Percentiles rank a stretch among this genome's conserved stretches.
phyloP scores from a whole-genome alignment of 2,113 vertebrate species.

The Tragelaphus imberbis region DNA sequence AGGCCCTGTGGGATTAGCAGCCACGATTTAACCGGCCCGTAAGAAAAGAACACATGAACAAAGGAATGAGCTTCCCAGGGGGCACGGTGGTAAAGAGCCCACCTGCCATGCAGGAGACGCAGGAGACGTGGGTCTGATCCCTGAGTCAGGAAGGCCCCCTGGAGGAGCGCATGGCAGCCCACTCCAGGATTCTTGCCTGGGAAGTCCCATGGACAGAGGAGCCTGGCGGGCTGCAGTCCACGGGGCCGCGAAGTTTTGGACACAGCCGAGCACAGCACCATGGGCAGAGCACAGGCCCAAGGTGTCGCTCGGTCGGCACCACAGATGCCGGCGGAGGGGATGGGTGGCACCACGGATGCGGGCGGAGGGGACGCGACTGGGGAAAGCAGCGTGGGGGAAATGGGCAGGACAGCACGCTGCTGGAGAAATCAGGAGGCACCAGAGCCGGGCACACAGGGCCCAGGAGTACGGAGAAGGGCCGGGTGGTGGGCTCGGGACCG shows the following conservation, averaged over 20 bases:
- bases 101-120: neutral
- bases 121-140: neutral
- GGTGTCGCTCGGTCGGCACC: neutral
- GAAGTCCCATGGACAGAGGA: neutral
- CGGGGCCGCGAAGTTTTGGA: neutral
- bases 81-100: neutral
- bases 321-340: too few species aligned
- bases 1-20: accelerated
- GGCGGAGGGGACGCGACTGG: neutral
- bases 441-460: neutral
- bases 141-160: neutral
- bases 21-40: neutral
- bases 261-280: neutral
- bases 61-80: neutral
- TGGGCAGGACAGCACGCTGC: neutral
- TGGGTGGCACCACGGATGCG: too few species aligned
- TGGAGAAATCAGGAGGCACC: too few species aligned
- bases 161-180: neutral
- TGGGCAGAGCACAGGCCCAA: neutral
- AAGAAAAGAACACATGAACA: accelerated
- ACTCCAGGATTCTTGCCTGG: neutral
- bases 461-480: accelerated
- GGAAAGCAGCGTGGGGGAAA: neutral
- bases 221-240: neutral
- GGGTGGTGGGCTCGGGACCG: accelerated